Evolutionary conservation across 2,797 vertebrate species (phyloP), one percentile per base, ranked within the genome.

Genomic region (Carapus acus): DNA sequence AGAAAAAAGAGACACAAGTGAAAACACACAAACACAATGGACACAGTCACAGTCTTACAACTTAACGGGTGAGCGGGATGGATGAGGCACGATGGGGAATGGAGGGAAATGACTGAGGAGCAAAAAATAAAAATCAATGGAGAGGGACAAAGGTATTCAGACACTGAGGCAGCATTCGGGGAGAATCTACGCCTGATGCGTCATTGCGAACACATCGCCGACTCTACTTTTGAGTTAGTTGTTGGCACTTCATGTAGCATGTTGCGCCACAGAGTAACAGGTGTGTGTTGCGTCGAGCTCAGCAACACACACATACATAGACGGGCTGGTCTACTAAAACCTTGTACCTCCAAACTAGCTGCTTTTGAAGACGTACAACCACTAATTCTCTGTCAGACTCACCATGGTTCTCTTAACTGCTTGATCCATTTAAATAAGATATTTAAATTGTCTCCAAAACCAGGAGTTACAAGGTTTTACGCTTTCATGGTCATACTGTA

Each of bases 1-100:
- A 39, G 58, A 77, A 57, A 77, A n/a, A 22, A 73, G 52, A 78
- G 50, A 79, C 52, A 82, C 54, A 74, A 12, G 39, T 65, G 59
- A 71, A 49, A 58, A 65, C 59, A 75, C 65, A 74, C 61, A 65
- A 56, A 74, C 42, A 67, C 13, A 1, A 60, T 48, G 66, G 48
- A 59, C 34, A 66, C 59, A 49, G 8, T 31, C 23, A 68, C 13
- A 40, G 37, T 44, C 42, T 62, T 51, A 20, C 58, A 61, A 54
- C 22, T 7, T 44, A 41, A 40, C 6, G 2, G 29, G 14, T 21
- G 22, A 50, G 21, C 3, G 12, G 24, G 20, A 12, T 0, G 2
- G 8, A 49, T 3, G 19, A 47, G 23, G 56, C 38, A 18, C 2
- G 27, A 2, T 16, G 13, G 17, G 1, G 31, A 2, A 33, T 33